phyloP scores from a whole-genome alignment of 2,888 invertebrate genomes.

The Andrena dorsata region DNA sequence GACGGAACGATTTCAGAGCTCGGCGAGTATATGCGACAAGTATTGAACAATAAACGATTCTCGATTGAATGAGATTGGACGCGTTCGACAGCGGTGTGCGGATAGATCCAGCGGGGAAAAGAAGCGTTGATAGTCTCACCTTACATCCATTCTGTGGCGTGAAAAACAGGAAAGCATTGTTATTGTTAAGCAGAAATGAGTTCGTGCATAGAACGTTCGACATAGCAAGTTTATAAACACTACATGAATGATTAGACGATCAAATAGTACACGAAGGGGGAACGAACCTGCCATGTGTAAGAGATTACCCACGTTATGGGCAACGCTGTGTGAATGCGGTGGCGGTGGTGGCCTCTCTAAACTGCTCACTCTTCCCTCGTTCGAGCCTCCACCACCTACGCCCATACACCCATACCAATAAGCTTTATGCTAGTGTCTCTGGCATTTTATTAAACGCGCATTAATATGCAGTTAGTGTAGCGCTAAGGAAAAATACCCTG shows the following conservation, averaged over 20 bases:
- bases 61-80: not conserved
- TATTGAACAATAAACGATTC: slow-evolving; percentile 11
- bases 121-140: slow-evolving; percentile 77
- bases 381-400: slow-evolving; percentile 85
- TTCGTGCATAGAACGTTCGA: slow-evolving; percentile 63
- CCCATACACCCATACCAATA: slow-evolving; percentile 66
- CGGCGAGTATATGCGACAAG: not conserved
- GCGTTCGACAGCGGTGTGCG: not conserved
- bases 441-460: slow-evolving; percentile 43
- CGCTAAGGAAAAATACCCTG: slow-evolving; percentile 27
- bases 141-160: slow-evolving; percentile 85
- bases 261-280: slow-evolving; percentile 57
- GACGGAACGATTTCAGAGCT: not conserved
- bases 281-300: slow-evolving; percentile 93
- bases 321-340: slow-evolving; percentile 88
- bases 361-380: slow-evolving; percentile 86
- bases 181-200: slow-evolving; percentile 65
- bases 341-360: slow-evolving; percentile 91
- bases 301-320: slow-evolving; percentile 89
- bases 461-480: slow-evolving; percentile 61
- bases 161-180: slow-evolving; percentile 73
- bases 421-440: slow-evolving; percentile 47
- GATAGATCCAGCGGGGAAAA: slow-evolving; percentile 34
- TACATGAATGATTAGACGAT: slow-evolving; percentile 55
- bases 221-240: slow-evolving; percentile 44